A percentile compares a stretch with the other conserved stretches of the same genome.
phyloP scores from a whole-genome alignment of 2,888 invertebrate genomes.

The Ethmia dodecea region DNA sequence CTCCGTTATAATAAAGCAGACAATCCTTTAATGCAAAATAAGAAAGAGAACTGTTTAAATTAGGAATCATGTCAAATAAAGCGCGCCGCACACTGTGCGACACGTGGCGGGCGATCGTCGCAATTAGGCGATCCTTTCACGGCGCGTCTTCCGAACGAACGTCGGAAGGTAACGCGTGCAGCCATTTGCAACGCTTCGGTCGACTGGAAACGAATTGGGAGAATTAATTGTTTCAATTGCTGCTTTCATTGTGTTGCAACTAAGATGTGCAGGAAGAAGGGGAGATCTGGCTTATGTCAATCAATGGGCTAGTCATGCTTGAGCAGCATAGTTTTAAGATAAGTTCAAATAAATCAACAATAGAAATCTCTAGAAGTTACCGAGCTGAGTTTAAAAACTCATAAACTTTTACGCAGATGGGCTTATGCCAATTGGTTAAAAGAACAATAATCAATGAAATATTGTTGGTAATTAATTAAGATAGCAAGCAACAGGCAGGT shows the following conservation, averaged over 20 bases:
- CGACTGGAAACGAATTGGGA: constrained; percentile 51
- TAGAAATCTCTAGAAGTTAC: too few relatives aligned
- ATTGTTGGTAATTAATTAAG: too few relatives aligned
- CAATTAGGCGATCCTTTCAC: constrained; percentile 66
- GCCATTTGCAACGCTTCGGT: constrained; percentile 41
- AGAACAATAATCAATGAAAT: too few relatives aligned
- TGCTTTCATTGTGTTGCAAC: constrained; percentile 28
- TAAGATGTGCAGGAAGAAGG: too few relatives aligned
- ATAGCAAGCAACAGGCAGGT: too few relatives aligned
- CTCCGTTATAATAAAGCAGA: background rate
- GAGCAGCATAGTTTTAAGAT: too few relatives aligned
- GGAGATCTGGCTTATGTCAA: too few relatives aligned
- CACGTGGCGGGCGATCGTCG: constrained; percentile 55
- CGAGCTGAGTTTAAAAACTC: too few relatives aligned
- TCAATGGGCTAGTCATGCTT: too few relatives aligned
- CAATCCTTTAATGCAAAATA: constrained; percentile 2
- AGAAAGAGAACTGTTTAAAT: constrained; percentile 1
- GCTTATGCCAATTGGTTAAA: too few relatives aligned
- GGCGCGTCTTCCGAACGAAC: constrained; percentile 29
- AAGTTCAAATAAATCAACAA: too few relatives aligned
- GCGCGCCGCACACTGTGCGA: constrained; percentile 33
- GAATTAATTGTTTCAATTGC: constrained; percentile 54
- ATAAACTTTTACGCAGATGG: too few relatives aligned
- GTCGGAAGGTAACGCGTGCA: constrained; percentile 33
- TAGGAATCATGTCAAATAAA: constrained; percentile 6